These are phyloP conservation scores for Microctonus hyperodae DNA, from an alignment of 2,888 invertebrate genomes.

Conservation along the genomic window DNA sequence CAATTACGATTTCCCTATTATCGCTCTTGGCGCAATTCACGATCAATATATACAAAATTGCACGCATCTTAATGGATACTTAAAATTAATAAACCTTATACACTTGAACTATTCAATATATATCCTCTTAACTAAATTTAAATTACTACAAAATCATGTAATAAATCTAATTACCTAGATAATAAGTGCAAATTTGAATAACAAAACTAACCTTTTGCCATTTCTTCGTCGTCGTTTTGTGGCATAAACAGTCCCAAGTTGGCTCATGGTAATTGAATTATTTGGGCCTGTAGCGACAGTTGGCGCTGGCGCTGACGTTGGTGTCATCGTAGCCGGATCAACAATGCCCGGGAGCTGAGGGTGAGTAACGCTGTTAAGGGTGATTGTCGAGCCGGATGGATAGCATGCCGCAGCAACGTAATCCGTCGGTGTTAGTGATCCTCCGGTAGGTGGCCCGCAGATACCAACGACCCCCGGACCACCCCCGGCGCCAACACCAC, in stretches of 20 bases:
- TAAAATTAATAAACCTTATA: constrained; percentile 18
- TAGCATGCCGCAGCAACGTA: constrained; percentile 61
- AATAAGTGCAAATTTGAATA: background rate
- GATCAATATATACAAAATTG: constrained; percentile 32
- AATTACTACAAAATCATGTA: no score
- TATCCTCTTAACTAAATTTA: background rate
- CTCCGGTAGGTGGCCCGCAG: constrained; percentile 51
- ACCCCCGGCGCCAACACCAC: constrained; percentile 38
- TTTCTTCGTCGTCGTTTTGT: constrained; percentile 94
- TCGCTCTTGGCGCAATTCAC: constrained; percentile 38
- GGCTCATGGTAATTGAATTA: constrained; percentile 74
- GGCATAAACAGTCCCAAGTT: constrained; percentile 95
- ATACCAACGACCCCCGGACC: constrained; percentile 55
- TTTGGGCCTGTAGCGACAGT: constrained; percentile 57
- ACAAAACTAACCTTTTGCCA: constrained; percentile 85
- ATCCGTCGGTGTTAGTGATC: constrained; percentile 64
- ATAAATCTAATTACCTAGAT: no score
- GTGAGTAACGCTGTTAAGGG: constrained; percentile 33
- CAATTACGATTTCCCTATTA: constrained; percentile 40
- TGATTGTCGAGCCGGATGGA: constrained; percentile 42
- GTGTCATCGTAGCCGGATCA: constrained; percentile 51
- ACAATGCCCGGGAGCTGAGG: constrained; percentile 32
- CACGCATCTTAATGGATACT: background rate
- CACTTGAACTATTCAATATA: constrained; percentile 14
- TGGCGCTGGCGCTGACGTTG: constrained; percentile 58